Percentiles rank a stretch among this genome's conserved stretches.
Conservation (phyloP, 1,140 invertebrate species). For the Atopsyche davidsoni region DNA sequence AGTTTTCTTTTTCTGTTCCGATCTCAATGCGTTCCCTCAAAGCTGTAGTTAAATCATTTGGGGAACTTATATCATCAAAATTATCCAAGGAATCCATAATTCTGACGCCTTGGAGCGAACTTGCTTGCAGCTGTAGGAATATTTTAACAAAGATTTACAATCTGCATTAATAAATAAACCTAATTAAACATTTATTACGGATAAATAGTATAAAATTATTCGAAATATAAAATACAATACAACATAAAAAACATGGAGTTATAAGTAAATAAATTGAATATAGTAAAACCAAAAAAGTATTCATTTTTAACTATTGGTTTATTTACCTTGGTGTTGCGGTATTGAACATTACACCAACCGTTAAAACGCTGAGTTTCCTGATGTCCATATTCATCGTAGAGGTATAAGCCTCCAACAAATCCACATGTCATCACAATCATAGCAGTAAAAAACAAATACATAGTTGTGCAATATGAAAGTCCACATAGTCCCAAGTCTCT, state of each 20-base stretch:
- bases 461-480: constrained; percentile 15
- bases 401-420: constrained; percentile 66
- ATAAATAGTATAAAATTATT: constrained; percentile 33
- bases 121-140: too few relatives aligned
- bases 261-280: not conserved
- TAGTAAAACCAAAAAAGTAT: not conserved
- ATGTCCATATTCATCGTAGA: constrained; percentile 69
- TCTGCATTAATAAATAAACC: too few relatives aligned
- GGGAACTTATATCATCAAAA: constrained; percentile 35
- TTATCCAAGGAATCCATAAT: constrained; percentile 36
- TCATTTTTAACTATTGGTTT: not conserved
- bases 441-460: constrained; percentile 60
- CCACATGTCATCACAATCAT: constrained; percentile 68
- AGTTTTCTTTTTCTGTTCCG: constrained; percentile 58
- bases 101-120: too few relatives aligned
- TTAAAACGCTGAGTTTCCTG: constrained; percentile 55
- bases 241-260: not conserved
- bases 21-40: constrained; percentile 76
- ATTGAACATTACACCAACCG: constrained; percentile 63
- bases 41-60: constrained; percentile 42
- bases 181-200: too few relatives aligned
- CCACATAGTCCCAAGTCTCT: constrained; percentile 11
- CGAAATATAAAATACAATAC: not conserved
- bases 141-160: too few relatives aligned
- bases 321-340: constrained; percentile 42